phyloP scores from a whole-genome alignment of 2,113 vertebrate species.

The Otocyon megalotis region DNA sequence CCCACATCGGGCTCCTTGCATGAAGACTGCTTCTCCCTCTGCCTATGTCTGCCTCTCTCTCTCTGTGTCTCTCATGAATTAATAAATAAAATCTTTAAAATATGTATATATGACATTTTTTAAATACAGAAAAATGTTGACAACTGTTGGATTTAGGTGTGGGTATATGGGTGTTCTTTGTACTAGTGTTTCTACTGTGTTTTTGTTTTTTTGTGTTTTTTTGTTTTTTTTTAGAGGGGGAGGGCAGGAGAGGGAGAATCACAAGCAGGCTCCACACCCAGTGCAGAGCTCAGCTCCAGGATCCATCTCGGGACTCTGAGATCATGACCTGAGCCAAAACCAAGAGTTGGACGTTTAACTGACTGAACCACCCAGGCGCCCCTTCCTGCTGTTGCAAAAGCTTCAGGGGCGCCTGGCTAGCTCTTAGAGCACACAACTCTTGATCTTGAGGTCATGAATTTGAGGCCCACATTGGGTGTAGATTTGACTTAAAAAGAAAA shows the following conservation, averaged over 20 bases:
- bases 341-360: background rate
- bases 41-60: too few relatives aligned
- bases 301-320: background rate
- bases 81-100: too few relatives aligned
- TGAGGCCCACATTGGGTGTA: background rate
- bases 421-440: background rate
- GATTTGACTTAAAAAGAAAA: background rate
- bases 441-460: background rate
- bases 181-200: background rate
- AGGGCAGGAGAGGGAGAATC: background rate
- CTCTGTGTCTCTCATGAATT: too few relatives aligned
- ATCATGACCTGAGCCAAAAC: background rate
- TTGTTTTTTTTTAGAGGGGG: background rate
- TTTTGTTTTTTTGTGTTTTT: too few relatives aligned
- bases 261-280: background rate
- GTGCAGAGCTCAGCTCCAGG: background rate
- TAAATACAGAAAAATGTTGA: background rate
- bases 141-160: slow-evolving; percentile 8
- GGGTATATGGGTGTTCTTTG: background rate
- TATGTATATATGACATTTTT: background rate
- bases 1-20: too few relatives aligned
- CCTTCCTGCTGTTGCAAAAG: background rate
- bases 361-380: background rate
- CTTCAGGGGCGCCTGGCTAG: background rate
- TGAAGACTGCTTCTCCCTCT: too few relatives aligned